A percentile compares a stretch with the other conserved stretches of the same genome.
Evolutionary conservation across 2,113 vertebrate genomes (phyloP).

Genomic region (Pterocles burchelli): DNA sequence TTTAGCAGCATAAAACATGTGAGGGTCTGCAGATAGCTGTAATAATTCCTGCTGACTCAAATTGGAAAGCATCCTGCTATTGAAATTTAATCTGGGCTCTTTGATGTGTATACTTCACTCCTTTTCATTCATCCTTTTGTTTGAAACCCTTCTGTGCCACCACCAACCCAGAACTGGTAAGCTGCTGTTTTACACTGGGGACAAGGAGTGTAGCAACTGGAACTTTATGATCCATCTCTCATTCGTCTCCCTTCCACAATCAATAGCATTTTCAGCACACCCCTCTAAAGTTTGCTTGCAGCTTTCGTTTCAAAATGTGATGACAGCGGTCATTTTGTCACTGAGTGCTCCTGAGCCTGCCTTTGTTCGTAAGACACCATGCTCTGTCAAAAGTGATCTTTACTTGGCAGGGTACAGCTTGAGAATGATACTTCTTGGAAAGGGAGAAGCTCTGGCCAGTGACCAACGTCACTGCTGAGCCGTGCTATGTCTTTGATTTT

Average conservation of each 20-base stretch:
- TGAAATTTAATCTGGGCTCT: constrained; percentile 56
- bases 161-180: constrained; percentile 43
- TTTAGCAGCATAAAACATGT: not conserved
- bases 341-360: not conserved
- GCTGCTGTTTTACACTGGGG: constrained; percentile 36
- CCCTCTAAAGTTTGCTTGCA: constrained; percentile 60
- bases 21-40: constrained; percentile 5
- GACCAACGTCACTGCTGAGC: not conserved
- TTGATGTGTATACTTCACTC: constrained; percentile 48
- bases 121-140: constrained; percentile 40
- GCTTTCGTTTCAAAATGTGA: constrained; percentile 22
- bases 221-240: constrained; percentile 47
- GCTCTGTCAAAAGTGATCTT: not conserved
- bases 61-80: not conserved
- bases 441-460: not conserved
- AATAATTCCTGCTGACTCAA: constrained; percentile 30
- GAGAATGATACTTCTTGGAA: not conserved
- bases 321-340: not conserved
- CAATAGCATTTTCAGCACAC: not conserved
- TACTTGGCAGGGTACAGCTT: not conserved
- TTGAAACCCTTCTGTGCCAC: constrained; percentile 59
- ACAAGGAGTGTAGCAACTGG: constrained; percentile 1
- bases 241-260: constrained; percentile 9
- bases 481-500: not conserved
- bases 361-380: not conserved